Percentiles rank a stretch among this genome's conserved stretches.
Evolutionary conservation across 2,888 invertebrate species (phyloP).

Genomic region (Drosophila pullipes): DNA sequence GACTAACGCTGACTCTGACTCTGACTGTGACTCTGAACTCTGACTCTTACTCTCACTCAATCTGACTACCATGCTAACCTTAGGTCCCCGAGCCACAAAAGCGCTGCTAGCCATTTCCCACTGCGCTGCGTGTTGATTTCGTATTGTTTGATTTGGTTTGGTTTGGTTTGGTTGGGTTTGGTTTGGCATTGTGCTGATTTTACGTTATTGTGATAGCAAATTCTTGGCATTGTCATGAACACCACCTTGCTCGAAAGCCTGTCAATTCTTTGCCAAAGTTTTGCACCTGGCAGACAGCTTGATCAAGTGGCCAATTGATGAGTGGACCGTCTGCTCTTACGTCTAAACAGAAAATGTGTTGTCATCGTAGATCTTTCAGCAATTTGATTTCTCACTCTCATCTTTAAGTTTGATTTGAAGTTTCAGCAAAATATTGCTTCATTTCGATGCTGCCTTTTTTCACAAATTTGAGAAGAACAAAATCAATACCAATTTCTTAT

Average conservation of each 20-base stretch:
- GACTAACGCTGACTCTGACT: neutral
- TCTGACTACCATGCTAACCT: slow-evolving; percentile 1
- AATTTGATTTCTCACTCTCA: neutral
- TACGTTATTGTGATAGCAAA: slow-evolving; percentile 27
- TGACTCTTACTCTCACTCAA: neutral
- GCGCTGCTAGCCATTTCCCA: slow-evolving; percentile 4
- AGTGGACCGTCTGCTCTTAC: neutral
- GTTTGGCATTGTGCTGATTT: slow-evolving; percentile 26
- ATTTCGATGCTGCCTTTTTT: neutral
- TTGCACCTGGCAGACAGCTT: slow-evolving; percentile 16
- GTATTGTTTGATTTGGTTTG: slow-evolving; percentile 1
- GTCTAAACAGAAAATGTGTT: neutral
- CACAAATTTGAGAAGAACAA: neutral
- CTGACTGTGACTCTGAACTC: neutral
- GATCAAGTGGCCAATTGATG: slow-evolving; percentile 25
- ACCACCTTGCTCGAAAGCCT: neutral
- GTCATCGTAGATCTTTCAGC: slow-evolving; percentile 1
- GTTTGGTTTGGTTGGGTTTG: neutral
- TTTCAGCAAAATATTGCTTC: too few species aligned
- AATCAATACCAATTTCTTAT: neutral
- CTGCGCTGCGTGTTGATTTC: neutral
- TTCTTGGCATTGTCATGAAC: slow-evolving; percentile 25
- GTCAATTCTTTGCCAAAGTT: neutral
- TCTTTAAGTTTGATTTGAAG: too few species aligned
- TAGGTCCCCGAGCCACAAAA: slow-evolving; percentile 5